Evolutionary conservation across 2,797 vertebrate genomes (phyloP).

Genomic region (Mus spretus): DNA sequence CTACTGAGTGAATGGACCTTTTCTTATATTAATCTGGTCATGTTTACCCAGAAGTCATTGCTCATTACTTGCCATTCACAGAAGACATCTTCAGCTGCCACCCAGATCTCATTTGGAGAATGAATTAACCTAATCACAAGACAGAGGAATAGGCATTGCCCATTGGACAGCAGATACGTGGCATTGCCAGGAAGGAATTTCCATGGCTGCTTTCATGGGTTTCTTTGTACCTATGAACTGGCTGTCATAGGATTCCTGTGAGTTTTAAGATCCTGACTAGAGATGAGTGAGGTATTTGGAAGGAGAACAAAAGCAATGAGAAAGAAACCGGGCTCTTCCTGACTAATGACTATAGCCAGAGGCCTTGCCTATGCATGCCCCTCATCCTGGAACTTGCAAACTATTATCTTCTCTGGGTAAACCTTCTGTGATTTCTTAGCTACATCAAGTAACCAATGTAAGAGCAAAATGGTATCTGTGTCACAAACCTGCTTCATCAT

Average conservation of each 20-base stretch:
- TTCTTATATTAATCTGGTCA: background rate
- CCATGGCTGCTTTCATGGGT: background rate
- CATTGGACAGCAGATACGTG: background rate
- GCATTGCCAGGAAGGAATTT: constrained; percentile 14
- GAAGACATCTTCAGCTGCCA: background rate
- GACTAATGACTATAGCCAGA: background rate
- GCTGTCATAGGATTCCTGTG: constrained; percentile 15
- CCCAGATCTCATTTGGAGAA: background rate
- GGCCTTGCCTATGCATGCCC: background rate
- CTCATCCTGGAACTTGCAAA: background rate
- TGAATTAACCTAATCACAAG: background rate
- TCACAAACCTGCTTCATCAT: constrained; percentile 5
- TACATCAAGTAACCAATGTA: constrained; percentile 22
- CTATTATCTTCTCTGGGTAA: constrained; percentile 40
- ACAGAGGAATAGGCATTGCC: constrained; percentile 2
- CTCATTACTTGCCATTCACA: constrained; percentile 31
- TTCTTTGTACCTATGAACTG: background rate
- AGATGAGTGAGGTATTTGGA: background rate
- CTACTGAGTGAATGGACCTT: too few species aligned
- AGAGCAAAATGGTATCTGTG: background rate
- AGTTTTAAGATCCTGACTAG: constrained; percentile 25
- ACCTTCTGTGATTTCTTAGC: constrained; percentile 29
- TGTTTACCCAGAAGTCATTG: constrained; percentile 34
- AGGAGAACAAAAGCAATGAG: background rate
- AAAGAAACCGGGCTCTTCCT: constrained; percentile 2